phyloP scores from a whole-genome alignment of 2,113 vertebrate species.

The Lagopus leucura region DNA sequence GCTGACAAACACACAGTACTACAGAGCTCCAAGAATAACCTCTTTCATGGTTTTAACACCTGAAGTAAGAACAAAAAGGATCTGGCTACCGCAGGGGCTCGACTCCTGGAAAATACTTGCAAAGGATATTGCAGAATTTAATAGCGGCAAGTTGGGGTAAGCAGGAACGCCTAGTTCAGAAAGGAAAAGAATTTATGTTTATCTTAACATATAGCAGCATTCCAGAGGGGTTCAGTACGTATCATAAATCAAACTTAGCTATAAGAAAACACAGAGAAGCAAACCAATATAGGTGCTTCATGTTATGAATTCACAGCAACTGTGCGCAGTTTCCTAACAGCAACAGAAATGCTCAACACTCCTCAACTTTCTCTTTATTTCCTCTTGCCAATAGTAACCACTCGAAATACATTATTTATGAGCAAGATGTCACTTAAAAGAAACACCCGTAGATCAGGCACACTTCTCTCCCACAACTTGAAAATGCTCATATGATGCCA shows the following conservation, averaged over 20 bases:
- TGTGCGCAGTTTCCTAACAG: not conserved
- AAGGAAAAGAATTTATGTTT: not conserved
- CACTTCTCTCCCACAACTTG: not conserved
- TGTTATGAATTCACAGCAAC: not conserved
- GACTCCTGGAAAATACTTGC: not conserved
- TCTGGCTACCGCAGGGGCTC: not conserved
- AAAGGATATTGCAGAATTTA: constrained; percentile 24
- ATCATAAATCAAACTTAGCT: constrained; percentile 30
- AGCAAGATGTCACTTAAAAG: not conserved
- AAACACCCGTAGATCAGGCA: not conserved
- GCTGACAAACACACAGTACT: not conserved
- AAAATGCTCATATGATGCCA: fast-evolving
- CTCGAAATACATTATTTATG: not conserved
- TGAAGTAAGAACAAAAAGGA: not conserved
- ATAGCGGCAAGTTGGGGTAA: not conserved
- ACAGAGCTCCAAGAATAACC: not conserved
- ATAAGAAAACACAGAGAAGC: not conserved
- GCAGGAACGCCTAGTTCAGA: not conserved
- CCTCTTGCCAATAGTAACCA: not conserved
- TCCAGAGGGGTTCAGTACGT: not conserved
- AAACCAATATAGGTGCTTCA: not conserved
- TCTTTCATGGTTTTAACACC: not conserved
- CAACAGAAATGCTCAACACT: not conserved
- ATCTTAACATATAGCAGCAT: not conserved
- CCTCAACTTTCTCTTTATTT: not conserved